A percentile compares a stretch with the other conserved stretches of the same genome.
Conservation (phyloP, 2,113 vertebrate species). For the Vicugna pacos region DNA sequence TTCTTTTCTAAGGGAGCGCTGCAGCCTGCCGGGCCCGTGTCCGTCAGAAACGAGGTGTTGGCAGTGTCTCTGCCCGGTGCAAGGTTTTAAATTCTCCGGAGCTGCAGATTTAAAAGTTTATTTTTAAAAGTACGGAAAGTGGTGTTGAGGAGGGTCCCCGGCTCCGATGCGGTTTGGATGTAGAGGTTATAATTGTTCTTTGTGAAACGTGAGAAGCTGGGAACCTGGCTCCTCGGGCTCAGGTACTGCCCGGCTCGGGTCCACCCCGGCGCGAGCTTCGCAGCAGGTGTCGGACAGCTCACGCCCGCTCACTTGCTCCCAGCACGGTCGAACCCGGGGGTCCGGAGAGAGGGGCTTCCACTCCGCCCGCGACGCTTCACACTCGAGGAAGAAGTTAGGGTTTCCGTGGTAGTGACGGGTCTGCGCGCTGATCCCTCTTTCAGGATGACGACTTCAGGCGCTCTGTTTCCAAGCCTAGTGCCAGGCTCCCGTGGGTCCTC, state of each 20-base stretch:
- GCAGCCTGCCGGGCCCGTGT: not conserved
- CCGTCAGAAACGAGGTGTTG: not conserved
- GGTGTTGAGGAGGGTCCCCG: not conserved
- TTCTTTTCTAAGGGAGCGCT: not conserved
- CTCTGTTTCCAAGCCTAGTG: slow-evolving; percentile 97
- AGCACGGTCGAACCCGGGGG: not conserved
- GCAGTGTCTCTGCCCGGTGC: not conserved
- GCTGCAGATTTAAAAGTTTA: not conserved
- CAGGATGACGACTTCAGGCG: slow-evolving; percentile 97
- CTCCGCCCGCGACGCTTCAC: not conserved
- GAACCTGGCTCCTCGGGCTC: not conserved
- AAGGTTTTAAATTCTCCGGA: not conserved
- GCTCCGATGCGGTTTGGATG: not conserved
- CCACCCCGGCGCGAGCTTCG: not conserved
- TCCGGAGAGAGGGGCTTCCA: not conserved
- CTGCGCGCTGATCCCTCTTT: not conserved
- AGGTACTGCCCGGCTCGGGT: not conserved
- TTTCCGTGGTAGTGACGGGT: not conserved
- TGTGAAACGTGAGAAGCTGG: not conserved
- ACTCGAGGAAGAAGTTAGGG: not conserved
- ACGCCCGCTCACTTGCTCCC: not conserved
- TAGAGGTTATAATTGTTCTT: too few species aligned
- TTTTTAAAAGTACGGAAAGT: not conserved
- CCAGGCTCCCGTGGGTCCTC: slow-evolving; percentile 96
- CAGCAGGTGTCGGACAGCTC: not conserved